Percentiles rank a stretch among this genome's conserved stretches.
These are phyloP conservation scores for Liposcelis brunnea DNA, from an alignment of 2,888 invertebrate genomes.

Conservation along the genomic window DNA sequence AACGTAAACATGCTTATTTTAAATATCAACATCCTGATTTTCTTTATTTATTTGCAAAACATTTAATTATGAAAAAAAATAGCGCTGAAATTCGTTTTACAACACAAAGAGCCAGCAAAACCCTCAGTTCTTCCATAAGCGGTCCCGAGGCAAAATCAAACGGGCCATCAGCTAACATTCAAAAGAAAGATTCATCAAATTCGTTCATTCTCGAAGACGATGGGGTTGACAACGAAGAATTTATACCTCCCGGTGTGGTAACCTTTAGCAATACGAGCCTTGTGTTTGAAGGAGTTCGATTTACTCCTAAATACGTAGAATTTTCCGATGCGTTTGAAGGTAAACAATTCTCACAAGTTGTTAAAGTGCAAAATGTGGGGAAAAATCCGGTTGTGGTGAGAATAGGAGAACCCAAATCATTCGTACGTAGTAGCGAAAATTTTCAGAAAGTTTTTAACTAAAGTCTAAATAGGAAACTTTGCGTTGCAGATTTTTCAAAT, in stretches of 20 bases:
- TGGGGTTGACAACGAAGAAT: background rate
- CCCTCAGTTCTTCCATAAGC: no score
- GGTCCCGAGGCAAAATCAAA: no score
- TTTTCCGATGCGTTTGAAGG: constrained; percentile 29
- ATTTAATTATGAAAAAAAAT: no score
- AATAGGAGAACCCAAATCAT: constrained; percentile 25
- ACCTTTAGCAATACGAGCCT: background rate
- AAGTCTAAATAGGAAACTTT: no score
- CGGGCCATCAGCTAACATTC: no score
- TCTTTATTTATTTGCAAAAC: no score
- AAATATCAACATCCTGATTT: no score
- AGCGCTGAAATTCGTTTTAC: no score
- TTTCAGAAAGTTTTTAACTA: no score
- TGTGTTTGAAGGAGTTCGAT: constrained; percentile 21
- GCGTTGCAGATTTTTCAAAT: constrained; percentile 28
- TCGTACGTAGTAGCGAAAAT: constrained; percentile 22
- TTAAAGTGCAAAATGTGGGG: constrained; percentile 26
- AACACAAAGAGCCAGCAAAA: no score
- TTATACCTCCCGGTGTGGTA: background rate
- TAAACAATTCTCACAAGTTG: constrained; percentile 21
- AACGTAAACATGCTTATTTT: no score
- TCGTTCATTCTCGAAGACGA: constrained; percentile 8
- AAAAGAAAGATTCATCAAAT: background rate
- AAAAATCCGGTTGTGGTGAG: constrained; percentile 22
- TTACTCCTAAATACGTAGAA: constrained; percentile 25